These are phyloP conservation scores for Epinephelus lanceolatus DNA, from an alignment of 2,113 vertebrate genomes.

Conservation along the genomic window DNA sequence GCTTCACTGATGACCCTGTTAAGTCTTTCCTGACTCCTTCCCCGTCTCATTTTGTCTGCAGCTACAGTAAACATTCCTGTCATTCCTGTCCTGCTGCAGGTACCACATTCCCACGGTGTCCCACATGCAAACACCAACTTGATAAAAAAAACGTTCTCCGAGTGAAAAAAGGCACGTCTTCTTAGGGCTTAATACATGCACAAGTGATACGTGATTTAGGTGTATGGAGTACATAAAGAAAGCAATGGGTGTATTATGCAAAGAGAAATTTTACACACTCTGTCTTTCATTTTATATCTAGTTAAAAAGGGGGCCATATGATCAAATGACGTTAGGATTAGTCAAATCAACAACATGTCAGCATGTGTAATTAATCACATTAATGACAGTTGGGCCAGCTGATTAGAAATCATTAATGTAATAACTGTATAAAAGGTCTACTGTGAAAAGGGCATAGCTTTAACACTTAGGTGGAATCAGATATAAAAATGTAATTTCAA, in stretches of 20 bases:
- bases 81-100: constrained; percentile 9
- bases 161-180: not conserved
- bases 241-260: not conserved
- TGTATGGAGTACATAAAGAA: not conserved
- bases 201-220: not conserved
- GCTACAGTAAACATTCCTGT: not conserved
- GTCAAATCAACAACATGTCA: not conserved
- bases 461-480: not conserved
- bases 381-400: not conserved
- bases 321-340: not conserved
- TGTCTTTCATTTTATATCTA: not conserved
- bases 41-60: not conserved
- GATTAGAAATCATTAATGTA: not conserved
- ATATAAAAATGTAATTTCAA: constrained; percentile 11
- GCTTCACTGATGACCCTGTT: not conserved
- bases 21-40: not conserved
- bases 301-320: not conserved
- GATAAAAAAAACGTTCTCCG: not conserved
- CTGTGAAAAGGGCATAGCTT: not conserved
- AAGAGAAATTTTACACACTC: not conserved
- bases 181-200: not conserved
- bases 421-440: not conserved
- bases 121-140: constrained; percentile 1
- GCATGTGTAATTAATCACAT: not conserved
- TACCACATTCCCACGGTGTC: not conserved